Conservation (phyloP, 35 echinoderm and acorn worm genomes). For the Ptychodera flava region DNA sequence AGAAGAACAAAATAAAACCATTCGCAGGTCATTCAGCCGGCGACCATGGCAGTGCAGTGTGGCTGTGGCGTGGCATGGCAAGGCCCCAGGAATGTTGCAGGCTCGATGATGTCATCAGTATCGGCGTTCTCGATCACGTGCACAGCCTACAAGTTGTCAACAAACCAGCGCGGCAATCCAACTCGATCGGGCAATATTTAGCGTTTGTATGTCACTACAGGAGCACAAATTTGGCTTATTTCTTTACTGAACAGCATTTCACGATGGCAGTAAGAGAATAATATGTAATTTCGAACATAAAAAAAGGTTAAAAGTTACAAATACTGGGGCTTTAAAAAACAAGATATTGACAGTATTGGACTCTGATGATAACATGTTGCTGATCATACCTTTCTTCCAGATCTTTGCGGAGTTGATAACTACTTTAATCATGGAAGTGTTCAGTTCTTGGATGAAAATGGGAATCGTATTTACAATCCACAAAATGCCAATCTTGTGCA, state of each 20-base stretch:
- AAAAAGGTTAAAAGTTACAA: neutral
- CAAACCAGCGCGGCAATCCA: too few species aligned
- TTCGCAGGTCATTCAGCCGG: too few species aligned
- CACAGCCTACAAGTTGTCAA: too few species aligned
- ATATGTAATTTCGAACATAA: neutral
- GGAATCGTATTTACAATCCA: neutral
- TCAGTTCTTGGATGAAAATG: neutral
- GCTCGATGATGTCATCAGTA: too few species aligned
- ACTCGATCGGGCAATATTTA: too few species aligned
- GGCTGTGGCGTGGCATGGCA: too few species aligned
- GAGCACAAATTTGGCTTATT: neutral
- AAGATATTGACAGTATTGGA: neutral
- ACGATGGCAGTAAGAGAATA: neutral
- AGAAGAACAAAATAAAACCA: too few species aligned
- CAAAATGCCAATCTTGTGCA: neutral
- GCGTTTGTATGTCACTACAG: neutral
- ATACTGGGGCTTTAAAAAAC: neutral
- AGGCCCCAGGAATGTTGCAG: too few species aligned
- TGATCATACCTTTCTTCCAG: neutral
- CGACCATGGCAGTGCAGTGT: too few species aligned
- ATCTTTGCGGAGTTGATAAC: neutral
- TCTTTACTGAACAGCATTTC: neutral
- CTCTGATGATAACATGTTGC: too few species aligned
- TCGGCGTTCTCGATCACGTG: too few species aligned
- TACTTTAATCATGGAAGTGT: neutral